phyloP scores from a whole-genome alignment of 1,140 invertebrate species.

The Apolygus lucorum region DNA sequence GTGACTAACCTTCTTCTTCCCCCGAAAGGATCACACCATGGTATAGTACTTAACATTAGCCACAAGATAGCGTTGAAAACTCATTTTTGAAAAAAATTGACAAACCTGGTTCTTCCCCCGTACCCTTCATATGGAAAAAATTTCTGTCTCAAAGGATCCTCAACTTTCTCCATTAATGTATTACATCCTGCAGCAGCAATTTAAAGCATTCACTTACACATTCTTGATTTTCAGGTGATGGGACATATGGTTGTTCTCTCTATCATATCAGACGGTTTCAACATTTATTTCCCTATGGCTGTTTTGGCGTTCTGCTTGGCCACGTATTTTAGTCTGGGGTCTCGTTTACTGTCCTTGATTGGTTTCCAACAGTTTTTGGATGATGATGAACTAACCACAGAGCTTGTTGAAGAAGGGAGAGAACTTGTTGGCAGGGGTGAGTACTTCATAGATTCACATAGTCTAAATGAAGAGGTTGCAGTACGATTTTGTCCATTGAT shows the following conservation, averaged over 20 bases:
- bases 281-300: conserved; percentile 97
- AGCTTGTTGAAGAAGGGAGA: conserved; percentile 86
- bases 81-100: no score
- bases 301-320: conserved; percentile 88
- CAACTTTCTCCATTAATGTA: conserved; percentile 8
- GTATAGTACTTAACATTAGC: no score
- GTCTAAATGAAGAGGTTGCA: no score
- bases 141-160: no score
- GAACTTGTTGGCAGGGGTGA: conserved; percentile 78
- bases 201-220: conserved; percentile 5
- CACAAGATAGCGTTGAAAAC: no score
- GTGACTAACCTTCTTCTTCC: no score
- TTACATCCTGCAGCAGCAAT: background rate
- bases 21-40: no score
- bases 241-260: conserved; percentile 98
- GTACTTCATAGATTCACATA: no score
- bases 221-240: conserved; percentile 95
- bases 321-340: conserved; percentile 92
- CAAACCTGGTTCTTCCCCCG: no score
- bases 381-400: conserved; percentile 85
- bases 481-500: no score
- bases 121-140: no score
- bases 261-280: conserved; percentile 95
- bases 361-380: conserved; percentile 94
- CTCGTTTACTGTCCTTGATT: conserved; percentile 72